Percentiles rank a stretch among this genome's conserved stretches.
phyloP scores from a whole-genome alignment of 2,888 invertebrate species.

The Schizotus pectinicornis region DNA sequence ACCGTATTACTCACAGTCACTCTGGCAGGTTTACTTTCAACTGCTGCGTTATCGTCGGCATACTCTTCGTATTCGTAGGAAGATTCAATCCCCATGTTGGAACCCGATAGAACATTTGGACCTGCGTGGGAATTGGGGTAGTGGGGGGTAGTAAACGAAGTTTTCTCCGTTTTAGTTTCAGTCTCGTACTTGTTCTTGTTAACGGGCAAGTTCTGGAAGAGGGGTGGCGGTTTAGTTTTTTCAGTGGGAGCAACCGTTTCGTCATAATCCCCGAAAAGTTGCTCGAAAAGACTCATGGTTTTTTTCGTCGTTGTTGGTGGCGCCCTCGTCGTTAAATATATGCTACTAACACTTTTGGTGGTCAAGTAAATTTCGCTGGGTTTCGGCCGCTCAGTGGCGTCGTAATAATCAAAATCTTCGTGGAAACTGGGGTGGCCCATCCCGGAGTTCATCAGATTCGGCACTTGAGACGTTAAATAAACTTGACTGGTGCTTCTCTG shows the following conservation, averaged over 20 bases:
- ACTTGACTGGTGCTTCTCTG: slow-evolving; percentile 41
- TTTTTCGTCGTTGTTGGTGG: slow-evolving; percentile 52
- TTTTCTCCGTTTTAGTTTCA: slow-evolving; percentile 33
- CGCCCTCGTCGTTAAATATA: slow-evolving; percentile 32
- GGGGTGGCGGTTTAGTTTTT: slow-evolving; percentile 34
- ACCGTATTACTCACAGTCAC: slow-evolving; percentile 33
- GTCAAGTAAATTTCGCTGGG: slow-evolving; percentile 45
- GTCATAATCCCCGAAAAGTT: slow-evolving; percentile 57
- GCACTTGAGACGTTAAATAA: slow-evolving; percentile 44
- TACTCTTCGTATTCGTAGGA: slow-evolving; percentile 53
- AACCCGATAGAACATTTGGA: slow-evolving; percentile 43
- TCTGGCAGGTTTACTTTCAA: slow-evolving; percentile 43
- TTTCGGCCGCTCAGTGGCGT: slow-evolving; percentile 37
- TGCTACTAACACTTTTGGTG: slow-evolving; percentile 34
- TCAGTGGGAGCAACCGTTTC: slow-evolving; percentile 45
- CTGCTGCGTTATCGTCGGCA: slow-evolving; percentile 46
- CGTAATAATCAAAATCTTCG: slow-evolving; percentile 49
- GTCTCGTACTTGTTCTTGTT: slow-evolving; percentile 34
- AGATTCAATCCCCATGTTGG: slow-evolving; percentile 43
- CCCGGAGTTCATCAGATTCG: slow-evolving; percentile 49
- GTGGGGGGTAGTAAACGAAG: slow-evolving; percentile 30
- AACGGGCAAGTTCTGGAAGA: slow-evolving; percentile 40
- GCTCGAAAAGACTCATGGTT: slow-evolving; percentile 56
- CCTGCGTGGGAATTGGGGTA: slow-evolving; percentile 41
- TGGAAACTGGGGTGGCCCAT: slow-evolving; percentile 53